These are phyloP conservation scores for Pluvianellus socialis DNA, from an alignment of 2,113 vertebrate species.

Conservation along the genomic window DNA sequence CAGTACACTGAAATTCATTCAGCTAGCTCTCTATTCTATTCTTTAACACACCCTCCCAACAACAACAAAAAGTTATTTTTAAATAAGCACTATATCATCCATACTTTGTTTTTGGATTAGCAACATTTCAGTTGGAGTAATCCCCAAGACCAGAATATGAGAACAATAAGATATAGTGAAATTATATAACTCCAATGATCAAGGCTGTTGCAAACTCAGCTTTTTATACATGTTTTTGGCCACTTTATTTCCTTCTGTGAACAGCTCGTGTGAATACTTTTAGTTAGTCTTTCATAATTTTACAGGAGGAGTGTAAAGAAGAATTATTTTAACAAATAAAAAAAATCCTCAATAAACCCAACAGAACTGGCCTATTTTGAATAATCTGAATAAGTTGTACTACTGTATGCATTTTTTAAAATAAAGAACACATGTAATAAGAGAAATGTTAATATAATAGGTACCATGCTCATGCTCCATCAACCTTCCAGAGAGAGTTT, in stretches of 20 bases:
- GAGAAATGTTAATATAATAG: constrained; percentile 50
- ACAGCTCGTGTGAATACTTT: constrained; percentile 13
- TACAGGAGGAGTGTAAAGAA: constrained; percentile 31
- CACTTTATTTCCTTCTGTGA: constrained; percentile 4
- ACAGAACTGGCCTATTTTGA: constrained; percentile 5
- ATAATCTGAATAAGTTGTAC: constrained; percentile 1
- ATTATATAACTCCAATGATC: constrained; percentile 19
- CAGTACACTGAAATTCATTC: not conserved
- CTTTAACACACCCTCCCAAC: not conserved
- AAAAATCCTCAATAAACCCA: not conserved
- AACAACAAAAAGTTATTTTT: not conserved
- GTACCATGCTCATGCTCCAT: constrained; percentile 73
- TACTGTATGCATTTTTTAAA: not conserved
- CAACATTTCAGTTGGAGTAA: constrained; percentile 36
- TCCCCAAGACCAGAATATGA: constrained; percentile 21
- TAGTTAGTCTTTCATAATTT: constrained; percentile 15
- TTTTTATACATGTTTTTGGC: constrained; percentile 30
- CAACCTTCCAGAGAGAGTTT: constrained; percentile 63
- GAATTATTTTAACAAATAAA: constrained; percentile 20
- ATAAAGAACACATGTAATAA: constrained; percentile 55
- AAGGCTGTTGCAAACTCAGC: constrained; percentile 35
- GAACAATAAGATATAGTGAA: constrained; percentile 24
- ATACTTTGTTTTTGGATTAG: constrained; percentile 1
- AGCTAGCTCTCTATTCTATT: not conserved
- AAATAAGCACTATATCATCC: not conserved